A percentile compares a stretch with the other conserved stretches of the same genome.
Conservation (phyloP, 2,113 vertebrate species). For the Amphilophus citrinellus region DNA sequence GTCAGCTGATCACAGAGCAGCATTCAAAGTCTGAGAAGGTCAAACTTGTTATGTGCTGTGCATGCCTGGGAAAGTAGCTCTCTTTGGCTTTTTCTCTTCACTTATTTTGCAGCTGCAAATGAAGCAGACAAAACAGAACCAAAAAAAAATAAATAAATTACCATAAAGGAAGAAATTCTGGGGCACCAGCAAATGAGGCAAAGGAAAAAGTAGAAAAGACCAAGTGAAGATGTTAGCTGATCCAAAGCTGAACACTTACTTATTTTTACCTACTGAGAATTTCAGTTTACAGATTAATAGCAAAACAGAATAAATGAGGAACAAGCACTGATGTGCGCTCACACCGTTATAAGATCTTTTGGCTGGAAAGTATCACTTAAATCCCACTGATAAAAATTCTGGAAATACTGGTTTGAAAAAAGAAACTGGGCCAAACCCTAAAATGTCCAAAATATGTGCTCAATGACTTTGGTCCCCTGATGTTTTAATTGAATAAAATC, state of each 20-base stretch:
- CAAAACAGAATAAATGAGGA: not conserved
- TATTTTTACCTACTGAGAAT: too few species aligned
- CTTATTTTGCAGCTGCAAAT: not conserved
- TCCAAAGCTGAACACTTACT: too few species aligned
- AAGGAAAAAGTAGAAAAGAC: not conserved
- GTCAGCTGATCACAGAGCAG: constrained; percentile 32
- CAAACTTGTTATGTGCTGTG: not conserved
- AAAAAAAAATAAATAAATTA: not conserved
- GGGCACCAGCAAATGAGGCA: not conserved
- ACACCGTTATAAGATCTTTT: not conserved
- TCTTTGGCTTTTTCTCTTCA: not conserved
- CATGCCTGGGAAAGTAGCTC: not conserved
- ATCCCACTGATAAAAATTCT: accelerated
- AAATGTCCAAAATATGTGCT: not conserved
- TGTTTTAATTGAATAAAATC: not conserved
- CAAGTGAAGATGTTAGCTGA: not conserved
- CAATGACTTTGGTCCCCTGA: not conserved
- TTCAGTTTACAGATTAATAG: not conserved
- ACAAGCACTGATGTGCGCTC: not conserved
- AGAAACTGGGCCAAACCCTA: accelerated
- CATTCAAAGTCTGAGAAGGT: constrained; percentile 32
- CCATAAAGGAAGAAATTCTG: not conserved
- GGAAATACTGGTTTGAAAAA: not conserved
- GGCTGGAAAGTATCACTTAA: not conserved
- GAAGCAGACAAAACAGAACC: not conserved